These are phyloP conservation scores for Sinonovacula constricta DNA, from an alignment of 1,140 invertebrate genomes.

Conservation along the genomic window DNA sequence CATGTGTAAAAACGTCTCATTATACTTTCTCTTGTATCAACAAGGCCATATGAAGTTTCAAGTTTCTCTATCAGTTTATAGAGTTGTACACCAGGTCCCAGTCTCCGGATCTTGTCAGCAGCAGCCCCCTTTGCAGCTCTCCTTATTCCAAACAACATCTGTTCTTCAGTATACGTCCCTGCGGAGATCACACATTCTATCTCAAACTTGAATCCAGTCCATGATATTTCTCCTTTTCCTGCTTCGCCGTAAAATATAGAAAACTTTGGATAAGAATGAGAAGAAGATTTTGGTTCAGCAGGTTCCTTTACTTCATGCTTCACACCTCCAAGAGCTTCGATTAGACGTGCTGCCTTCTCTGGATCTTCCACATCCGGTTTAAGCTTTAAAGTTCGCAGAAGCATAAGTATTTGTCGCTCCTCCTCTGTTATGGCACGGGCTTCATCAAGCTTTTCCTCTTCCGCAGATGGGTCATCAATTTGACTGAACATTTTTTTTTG, in stretches of 20 bases:
- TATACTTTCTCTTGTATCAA: conserved; percentile 20
- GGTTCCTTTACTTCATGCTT: no score
- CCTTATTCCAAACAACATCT: conserved; percentile 17
- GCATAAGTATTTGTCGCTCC: no score
- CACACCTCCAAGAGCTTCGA: no score
- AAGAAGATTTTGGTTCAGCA: background rate
- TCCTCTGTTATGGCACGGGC: no score
- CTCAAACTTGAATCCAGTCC: conserved; percentile 27
- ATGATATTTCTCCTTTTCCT: conserved; percentile 21
- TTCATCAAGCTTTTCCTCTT: no score
- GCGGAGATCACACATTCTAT: background rate
- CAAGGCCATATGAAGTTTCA: conserved; percentile 23
- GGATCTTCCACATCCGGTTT: no score
- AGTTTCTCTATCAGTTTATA: conserved; percentile 13
- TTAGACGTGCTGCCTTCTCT: no score
- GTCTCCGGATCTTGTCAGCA: conserved; percentile 16
- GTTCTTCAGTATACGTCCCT: background rate
- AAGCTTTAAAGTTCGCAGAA: no score
- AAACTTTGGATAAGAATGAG: conserved; percentile 10
- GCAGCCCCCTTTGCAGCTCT: conserved; percentile 21
- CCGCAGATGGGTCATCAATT: no score
- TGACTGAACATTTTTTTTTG: no score
- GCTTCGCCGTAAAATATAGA: conserved; percentile 31
- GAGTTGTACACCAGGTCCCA: conserved; percentile 3
- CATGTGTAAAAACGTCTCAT: conserved; percentile 33